Evolutionary conservation across 1,140 invertebrate species (phyloP), one percentile per base, ranked within the genome.

Genomic region (Papilio aristodemus): DNA sequence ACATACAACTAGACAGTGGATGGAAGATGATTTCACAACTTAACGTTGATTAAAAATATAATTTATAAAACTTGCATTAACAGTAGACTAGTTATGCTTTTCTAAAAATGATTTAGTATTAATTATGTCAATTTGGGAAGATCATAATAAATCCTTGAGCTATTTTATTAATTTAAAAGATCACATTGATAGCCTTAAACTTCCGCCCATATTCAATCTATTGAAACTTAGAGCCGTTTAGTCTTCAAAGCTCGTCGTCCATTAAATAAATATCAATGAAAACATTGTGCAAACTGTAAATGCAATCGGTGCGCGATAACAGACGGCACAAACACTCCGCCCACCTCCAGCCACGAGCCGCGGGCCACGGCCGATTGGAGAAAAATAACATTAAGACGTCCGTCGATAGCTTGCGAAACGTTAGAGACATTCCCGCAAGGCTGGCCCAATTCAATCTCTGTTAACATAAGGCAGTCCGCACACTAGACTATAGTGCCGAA

Each of bases 381-480:
- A 58, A 58, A 58, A 58, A 58, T 58, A 27, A 58, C 22, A 32
- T 58, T n/a, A 36, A 27, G 13, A 36, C 27, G 36, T 62, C 59
- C n/a, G 59, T 62, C 59, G 59, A 62, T 62, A 19, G 13, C 14
- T 62, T 62, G 59, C 59, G 36, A 62, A 62, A 62, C 14, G 59
- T 36, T 62, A 62, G 36, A 62, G 59, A 62, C 59, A 62, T 62
- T 62, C 32, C 36, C 10, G 59, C 59, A 62, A 62, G 59, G 59
- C 32, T 17, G 59, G 7, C 4, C 59, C 59, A 37, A 37, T 62
- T 62, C 59, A 38, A 62, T 17, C 57, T 60, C 59, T 62, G 36
- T 58, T 32, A 39, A n/a, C 14, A 17, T 62, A 17, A 62, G 59
- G 32, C n/a, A 19, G 36, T 2, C 36, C 11, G 36, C 59, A 62